Base-by-base conservation (phyloP, 2,888 invertebrate genomes). In the Sinhomidia bicolor region DNA sequence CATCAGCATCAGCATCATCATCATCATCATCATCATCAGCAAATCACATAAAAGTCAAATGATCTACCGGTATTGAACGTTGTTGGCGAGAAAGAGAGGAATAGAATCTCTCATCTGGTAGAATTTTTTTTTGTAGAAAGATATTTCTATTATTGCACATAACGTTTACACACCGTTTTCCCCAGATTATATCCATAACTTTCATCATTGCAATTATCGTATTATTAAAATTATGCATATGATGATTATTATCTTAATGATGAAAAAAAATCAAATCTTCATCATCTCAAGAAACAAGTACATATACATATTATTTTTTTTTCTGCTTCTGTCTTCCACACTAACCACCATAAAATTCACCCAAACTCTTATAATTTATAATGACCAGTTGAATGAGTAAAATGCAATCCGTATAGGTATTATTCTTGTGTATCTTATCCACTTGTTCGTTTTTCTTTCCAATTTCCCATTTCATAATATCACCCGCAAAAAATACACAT, bases 41-140 rank as follows among this genome's bases (percentile, higher is more conserved):
- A 76, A 57, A 85, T 78, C 85, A 26, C 85, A 65, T 65, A 81
- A 85, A 87, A 60, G 71, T 86, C 76, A 82, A 87, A 76, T 36
- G 74, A 88, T 88, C 82, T 65, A 88, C 88, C 82, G 88, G 88
- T 88, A 88, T 88, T 88, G 88, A 88, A 88, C 88, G 17, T 36
- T 54, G 60, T 4, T 4, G 5, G 17, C 23, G 5, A 23, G 17
- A 23, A 12, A 20, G 60, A 51, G 51, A 51, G 23, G 3, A 23
- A 23, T 3, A 60, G 20, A 20, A 5, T 20, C 17, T 4, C 17
- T 17, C n/a, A n/a, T n/a, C n/a, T n/a, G n/a, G n/a, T n/a, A n/a
- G n/a, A n/a, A n/a, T n/a, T n/a, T n/a, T n/a, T n/a, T n/a, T n/a
- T n/a, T n/a, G n/a, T n/a, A n/a, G n/a, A n/a, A n/a, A n/a, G n/a